Percentiles rank a stretch among this genome's conserved stretches.
phyloP scores from a whole-genome alignment of 2,113 vertebrate genomes.

The Colius striatus region DNA sequence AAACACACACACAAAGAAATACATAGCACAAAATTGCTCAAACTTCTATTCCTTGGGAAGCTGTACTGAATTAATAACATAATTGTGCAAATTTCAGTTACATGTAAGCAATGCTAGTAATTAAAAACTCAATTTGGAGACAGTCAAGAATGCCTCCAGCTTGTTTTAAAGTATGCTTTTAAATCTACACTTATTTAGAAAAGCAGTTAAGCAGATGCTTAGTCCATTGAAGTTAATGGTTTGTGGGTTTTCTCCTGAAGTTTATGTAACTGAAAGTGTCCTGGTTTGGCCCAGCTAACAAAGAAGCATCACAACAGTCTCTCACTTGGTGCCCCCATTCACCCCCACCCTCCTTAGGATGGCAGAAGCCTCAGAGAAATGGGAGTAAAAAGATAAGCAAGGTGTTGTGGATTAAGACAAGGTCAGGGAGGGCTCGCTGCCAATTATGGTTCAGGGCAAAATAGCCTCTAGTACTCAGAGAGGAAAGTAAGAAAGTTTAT shows the following conservation, averaged over 20 bases:
- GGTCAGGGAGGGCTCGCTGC: too few relatives aligned
- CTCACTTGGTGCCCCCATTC: too few relatives aligned
- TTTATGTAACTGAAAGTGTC: background rate
- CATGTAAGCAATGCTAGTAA: background rate
- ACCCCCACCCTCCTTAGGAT: too few relatives aligned
- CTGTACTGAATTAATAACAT: background rate
- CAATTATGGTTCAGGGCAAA: too few relatives aligned
- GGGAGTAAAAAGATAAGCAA: too few relatives aligned
- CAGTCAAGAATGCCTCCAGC: background rate
- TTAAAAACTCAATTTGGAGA: background rate
- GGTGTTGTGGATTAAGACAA: too few relatives aligned
- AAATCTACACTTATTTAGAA: background rate
- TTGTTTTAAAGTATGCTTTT: background rate
- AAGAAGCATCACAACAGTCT: too few relatives aligned
- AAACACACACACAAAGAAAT: background rate
- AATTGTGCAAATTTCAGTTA: background rate
- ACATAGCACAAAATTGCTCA: background rate
- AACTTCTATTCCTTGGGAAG: background rate
- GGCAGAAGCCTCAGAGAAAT: too few relatives aligned
- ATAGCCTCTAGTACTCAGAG: too few relatives aligned
- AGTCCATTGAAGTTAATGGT: background rate
- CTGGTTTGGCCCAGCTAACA: too few relatives aligned
- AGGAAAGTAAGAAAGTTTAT: too few relatives aligned
- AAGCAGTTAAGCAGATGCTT: background rate
- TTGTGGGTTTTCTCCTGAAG: background rate